These are phyloP conservation scores for Dromaius novaehollandiae DNA, from an alignment of 2,113 vertebrate genomes.

Conservation along the genomic window DNA sequence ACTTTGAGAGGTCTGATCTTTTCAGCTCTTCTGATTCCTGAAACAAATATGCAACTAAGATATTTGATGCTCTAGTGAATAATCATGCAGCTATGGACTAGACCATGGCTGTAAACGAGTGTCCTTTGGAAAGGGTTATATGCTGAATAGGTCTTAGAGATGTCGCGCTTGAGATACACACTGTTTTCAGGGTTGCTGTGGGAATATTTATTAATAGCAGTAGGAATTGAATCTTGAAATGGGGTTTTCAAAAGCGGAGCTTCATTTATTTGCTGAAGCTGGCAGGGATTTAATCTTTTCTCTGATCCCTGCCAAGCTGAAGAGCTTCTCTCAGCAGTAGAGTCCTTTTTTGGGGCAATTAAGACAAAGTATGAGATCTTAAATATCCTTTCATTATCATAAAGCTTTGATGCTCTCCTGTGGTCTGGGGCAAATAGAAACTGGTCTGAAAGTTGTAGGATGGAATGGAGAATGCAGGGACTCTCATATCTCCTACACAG, in stretches of 20 bases:
- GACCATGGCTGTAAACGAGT: not conserved
- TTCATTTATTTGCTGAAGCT: not conserved
- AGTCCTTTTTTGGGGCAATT: not conserved
- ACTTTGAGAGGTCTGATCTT: not conserved
- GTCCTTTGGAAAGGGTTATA: not conserved
- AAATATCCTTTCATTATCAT: not conserved
- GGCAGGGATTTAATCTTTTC: not conserved
- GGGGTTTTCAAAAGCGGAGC: not conserved
- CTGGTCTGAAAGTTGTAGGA: not conserved
- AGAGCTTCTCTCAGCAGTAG: not conserved
- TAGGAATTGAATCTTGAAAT: not conserved
- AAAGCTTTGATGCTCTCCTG: not conserved
- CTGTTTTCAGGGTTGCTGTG: not conserved
- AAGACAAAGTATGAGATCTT: not conserved
- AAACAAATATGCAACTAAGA: not conserved
- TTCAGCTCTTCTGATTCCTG: not conserved
- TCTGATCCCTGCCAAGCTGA: not conserved
- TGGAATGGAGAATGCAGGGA: not conserved
- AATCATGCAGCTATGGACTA: not conserved
- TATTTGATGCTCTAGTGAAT: not conserved
- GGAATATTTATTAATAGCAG: not conserved
- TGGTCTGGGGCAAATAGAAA: not conserved
- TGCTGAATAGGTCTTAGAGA: not conserved
- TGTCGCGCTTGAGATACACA: not conserved
- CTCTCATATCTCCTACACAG: rapidly evolving